phyloP scores from a whole-genome alignment of 2,888 invertebrate species.

The Pediacus dermestoides region DNA sequence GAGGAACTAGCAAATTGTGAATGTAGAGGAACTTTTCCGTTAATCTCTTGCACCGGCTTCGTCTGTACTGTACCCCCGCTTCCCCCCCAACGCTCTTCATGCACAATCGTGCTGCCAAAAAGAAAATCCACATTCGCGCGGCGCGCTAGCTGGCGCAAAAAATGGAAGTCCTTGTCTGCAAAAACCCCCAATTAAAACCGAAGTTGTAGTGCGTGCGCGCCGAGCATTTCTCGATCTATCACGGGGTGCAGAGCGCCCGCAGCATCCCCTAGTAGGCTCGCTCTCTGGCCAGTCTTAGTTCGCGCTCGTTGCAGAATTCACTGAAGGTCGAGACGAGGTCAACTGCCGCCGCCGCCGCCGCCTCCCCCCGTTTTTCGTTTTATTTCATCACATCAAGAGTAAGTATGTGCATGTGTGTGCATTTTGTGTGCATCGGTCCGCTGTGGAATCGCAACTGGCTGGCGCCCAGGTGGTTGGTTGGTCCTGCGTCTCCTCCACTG shows the following conservation, averaged over 20 bases:
- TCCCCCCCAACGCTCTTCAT: constrained; percentile 2
- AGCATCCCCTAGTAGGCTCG: constrained; percentile 48
- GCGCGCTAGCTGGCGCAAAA: constrained; percentile 24
- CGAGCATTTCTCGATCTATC: constrained; percentile 51
- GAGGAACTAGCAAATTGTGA: too few relatives aligned
- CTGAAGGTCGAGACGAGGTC: constrained; percentile 42
- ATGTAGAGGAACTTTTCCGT: too few relatives aligned
- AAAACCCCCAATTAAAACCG: constrained; percentile 52
- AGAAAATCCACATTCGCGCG: constrained; percentile 14
- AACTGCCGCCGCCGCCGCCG: constrained; percentile 10
- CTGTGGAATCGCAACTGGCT: constrained; percentile 8
- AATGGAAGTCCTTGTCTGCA: constrained; percentile 41
- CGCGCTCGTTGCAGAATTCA: constrained; percentile 43
- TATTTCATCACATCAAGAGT: constrained; percentile 1
- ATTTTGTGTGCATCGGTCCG: constrained; percentile 8
- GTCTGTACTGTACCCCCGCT: constrained; percentile 10
- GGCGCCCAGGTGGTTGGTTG: constrained; percentile 13
- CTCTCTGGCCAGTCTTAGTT: constrained; percentile 46
- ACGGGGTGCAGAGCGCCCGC: constrained; percentile 42
- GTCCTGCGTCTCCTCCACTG: constrained; percentile 22
- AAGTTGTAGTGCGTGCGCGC: constrained; percentile 50
- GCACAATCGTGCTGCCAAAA: constrained; percentile 6
- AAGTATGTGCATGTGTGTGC: constrained; percentile 12
- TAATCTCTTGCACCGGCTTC: too few relatives aligned
- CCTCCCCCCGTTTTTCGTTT: not conserved